A percentile compares a stretch with the other conserved stretches of the same genome.
phyloP scores from a whole-genome alignment of 2,113 vertebrate genomes.

The Xyrauchen texanus region DNA sequence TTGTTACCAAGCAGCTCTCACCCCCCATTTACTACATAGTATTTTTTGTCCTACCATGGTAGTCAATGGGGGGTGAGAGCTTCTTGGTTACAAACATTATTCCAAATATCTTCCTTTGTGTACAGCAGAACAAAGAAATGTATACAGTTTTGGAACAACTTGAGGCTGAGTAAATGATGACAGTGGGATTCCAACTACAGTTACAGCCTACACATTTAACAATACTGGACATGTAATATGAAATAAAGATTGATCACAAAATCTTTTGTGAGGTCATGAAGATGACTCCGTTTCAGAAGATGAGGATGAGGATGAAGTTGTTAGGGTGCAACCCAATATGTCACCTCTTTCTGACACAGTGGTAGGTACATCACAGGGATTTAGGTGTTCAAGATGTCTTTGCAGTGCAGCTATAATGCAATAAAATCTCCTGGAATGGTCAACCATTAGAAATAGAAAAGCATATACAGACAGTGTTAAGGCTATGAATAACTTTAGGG shows the following conservation, averaged over 20 bases:
- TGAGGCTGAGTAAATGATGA: neutral
- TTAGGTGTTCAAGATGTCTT: neutral
- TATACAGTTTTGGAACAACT: neutral
- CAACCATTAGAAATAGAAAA: too few relatives aligned
- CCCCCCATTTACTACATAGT: neutral
- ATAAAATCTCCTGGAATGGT: too few relatives aligned
- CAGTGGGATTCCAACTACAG: too few relatives aligned
- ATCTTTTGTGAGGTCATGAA: too few relatives aligned
- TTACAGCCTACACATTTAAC: neutral
- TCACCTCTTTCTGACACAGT: constrained; percentile 8
- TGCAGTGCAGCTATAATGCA: constrained; percentile 1
- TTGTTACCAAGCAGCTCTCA: too few relatives aligned
- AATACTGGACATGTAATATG: neutral
- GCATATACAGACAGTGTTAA: too few relatives aligned
- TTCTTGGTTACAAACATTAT: too few relatives aligned
- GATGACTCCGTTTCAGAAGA: neutral
- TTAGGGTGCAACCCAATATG: neutral
- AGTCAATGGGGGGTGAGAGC: too few relatives aligned
- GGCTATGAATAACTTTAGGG: too few relatives aligned
- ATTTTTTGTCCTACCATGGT: too few relatives aligned
- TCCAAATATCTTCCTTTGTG: too few relatives aligned
- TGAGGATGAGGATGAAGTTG: neutral
- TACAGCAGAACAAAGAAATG: too few relatives aligned
- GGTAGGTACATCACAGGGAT: neutral
- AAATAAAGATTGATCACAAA: neutral